phyloP scores from a whole-genome alignment of 1,140 invertebrate genomes.

The Potamilus streckersoni region DNA sequence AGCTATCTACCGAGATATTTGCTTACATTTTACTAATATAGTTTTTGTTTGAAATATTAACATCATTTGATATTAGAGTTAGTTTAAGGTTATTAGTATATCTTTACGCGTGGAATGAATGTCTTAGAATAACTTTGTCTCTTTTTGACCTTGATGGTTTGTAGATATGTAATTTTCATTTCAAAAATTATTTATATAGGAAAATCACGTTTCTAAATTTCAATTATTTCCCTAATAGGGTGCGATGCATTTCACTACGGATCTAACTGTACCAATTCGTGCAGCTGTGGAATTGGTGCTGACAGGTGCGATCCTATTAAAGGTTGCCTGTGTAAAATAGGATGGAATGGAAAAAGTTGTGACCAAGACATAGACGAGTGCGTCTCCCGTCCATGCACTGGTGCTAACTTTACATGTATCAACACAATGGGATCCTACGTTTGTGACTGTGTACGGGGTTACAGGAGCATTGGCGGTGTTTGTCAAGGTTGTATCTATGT shows the following conservation, averaged over 20 bases:
- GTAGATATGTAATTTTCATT: too few relatives aligned
- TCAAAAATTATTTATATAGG: neutral
- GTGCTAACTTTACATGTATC: conserved; percentile 19
- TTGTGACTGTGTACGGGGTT: conserved; percentile 35
- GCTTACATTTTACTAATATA: too few relatives aligned
- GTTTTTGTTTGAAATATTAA: too few relatives aligned
- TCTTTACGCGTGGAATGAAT: too few relatives aligned
- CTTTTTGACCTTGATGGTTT: neutral
- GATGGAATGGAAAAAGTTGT: conserved; percentile 48
- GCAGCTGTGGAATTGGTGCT: conserved; percentile 36
- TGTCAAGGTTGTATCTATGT: conserved; percentile 22
- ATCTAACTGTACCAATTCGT: conserved; percentile 32
- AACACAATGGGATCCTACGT: conserved; percentile 34
- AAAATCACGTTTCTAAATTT: neutral
- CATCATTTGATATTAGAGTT: too few relatives aligned
- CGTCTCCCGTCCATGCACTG: conserved; percentile 2
- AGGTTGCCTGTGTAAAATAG: conserved; percentile 45
- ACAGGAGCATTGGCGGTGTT: conserved; percentile 3
- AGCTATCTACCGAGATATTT: too few relatives aligned
- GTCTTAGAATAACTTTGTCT: neutral
- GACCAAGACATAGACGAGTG: conserved; percentile 46
- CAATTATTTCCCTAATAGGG: conserved; percentile 17
- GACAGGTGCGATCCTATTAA: conserved; percentile 28
- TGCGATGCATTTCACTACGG: conserved; percentile 41
- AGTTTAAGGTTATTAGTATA: too few relatives aligned